Evolutionary conservation across 2,113 vertebrate species (phyloP).

Genomic region (Chaenogobius annularis): DNA sequence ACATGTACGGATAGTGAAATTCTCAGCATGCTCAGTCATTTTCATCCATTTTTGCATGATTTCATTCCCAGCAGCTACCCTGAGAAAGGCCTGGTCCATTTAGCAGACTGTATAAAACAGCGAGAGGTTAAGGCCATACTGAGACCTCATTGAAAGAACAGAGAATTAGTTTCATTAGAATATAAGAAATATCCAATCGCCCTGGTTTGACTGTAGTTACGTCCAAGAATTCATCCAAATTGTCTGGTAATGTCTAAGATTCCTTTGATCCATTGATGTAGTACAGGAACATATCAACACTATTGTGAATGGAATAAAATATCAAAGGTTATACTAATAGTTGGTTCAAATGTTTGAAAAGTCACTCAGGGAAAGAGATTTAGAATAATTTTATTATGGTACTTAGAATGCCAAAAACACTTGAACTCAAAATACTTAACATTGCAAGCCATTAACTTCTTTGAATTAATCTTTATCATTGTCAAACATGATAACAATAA

Average conservation of each 20-base stretch:
- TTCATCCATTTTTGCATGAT: conserved; percentile 35
- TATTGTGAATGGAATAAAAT: no score
- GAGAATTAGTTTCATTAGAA: conserved; percentile 56
- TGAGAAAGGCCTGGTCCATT: conserved; percentile 19
- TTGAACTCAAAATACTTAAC: no score
- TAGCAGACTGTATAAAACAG: conserved; percentile 39
- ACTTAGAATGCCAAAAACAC: no score
- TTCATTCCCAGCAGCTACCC: conserved; percentile 27
- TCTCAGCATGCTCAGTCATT: conserved; percentile 51
- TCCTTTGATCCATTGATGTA: neutral
- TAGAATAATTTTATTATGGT: no score
- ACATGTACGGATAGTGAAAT: conserved; percentile 30
- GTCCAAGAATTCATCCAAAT: conserved; percentile 26
- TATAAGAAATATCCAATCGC: conserved; percentile 36
- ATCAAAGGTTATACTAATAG: no score
- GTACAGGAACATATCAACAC: neutral
- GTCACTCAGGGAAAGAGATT: no score
- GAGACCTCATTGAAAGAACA: conserved; percentile 46
- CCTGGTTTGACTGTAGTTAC: conserved; percentile 30
- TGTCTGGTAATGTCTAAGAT: neutral
- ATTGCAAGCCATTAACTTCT: no score
- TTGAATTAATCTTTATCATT: no score
- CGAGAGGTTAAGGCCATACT: conserved; percentile 41
- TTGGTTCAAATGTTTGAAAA: no score
- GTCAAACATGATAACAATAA: no score